Base-by-base conservation (phyloP, 2,888 invertebrate species). In the Prosopocoilus inquinatus region DNA sequence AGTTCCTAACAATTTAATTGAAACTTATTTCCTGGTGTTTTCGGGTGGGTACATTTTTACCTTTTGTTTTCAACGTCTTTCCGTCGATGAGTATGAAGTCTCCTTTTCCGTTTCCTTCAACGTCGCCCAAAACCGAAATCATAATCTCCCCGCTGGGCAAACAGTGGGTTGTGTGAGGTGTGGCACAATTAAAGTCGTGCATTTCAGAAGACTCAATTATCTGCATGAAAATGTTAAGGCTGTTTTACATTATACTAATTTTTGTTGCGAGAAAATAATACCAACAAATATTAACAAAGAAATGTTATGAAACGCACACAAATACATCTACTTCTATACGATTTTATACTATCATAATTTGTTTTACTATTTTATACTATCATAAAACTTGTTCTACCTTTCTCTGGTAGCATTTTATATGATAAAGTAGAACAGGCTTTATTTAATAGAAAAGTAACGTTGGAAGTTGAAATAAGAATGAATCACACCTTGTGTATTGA, bases 131-230 rank as follows among this genome's bases (percentile, higher is more conserved):
- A 9, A 89, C 88, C 4, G 96, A 96, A 69, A 99, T 94, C 90
- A 98, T 93, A 59, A 98, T 87, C 70, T 96, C 90, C 0, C 97
- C 97, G 64, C 84, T 85, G 12, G 94, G 91, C 61, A 97, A 80
- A 75, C 98, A 98, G 76, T 99, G 98, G 2, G 92, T 81, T 1
- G 98, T 96, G 72, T 98, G 98, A 0, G 94, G 95, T 49, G 89
- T 90, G n/a, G 88, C 84, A 57, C 93, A 85, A 73, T 91, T 86
- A 53, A 86, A 80, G 58, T 84, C 82, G 71, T 87, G 86, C 73
- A 97, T 82, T 68, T 91, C 88, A 12, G 84, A 81, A 0, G 92
- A 87, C 72, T 94, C 91, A 63, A 97, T 85, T 39, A 89, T 84
- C 90, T 92, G 64, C 44, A 13, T 28, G 2, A 35, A 11, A n/a